These are phyloP conservation scores for Hydrotaea cyrtoneurina DNA, from an alignment of 2,888 invertebrate genomes.

Conservation along the genomic window DNA sequence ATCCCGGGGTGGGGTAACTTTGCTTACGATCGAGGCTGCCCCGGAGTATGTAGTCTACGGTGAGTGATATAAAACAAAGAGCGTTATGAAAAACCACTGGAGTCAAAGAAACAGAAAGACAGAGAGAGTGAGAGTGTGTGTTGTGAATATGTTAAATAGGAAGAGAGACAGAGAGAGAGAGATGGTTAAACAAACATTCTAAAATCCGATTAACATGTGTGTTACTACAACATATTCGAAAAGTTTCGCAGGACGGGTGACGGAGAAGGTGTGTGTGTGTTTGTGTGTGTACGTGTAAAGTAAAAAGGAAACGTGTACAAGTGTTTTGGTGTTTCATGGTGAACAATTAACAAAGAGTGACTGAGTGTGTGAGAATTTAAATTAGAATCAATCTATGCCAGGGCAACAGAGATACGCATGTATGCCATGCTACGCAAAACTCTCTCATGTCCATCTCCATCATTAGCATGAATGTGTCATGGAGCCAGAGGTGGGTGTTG, in stretches of 20 bases:
- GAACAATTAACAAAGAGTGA: constrained; percentile 6
- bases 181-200: not conserved
- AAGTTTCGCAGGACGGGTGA: not conserved
- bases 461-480: not conserved
- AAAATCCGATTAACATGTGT: not conserved
- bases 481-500: not conserved
- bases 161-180: not conserved
- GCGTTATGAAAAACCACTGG: not conserved
- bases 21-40: not conserved
- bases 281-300: no score
- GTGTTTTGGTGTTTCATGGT: not conserved
- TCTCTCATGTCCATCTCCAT: not conserved
- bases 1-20: not conserved
- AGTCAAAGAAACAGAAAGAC: not conserved
- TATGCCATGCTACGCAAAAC: not conserved
- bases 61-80: not conserved
- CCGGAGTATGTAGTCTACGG: not conserved
- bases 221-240: not conserved
- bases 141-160: no score
- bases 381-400: not conserved
- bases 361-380: no score
- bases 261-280: no score
- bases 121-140: not conserved
- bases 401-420: constrained; percentile 7
- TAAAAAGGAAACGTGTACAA: not conserved